Base-by-base conservation (phyloP, 1,140 invertebrate species). In the Brachionus manjavacas region DNA sequence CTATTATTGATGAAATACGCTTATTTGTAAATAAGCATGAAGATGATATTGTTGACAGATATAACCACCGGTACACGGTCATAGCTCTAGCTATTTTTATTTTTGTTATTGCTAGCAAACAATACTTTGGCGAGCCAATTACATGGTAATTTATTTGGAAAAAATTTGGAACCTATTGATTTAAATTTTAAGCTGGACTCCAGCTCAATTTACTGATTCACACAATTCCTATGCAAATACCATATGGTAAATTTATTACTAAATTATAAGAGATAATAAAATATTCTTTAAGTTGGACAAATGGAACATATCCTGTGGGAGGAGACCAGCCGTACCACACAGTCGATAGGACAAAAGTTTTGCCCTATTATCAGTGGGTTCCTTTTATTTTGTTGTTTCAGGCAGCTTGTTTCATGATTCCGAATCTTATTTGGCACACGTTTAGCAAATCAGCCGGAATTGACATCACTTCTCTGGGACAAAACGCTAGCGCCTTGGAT, bases 241-340 rank as follows among this genome's bases (percentile, higher is more conserved):
- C 43, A 95, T 94, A 90, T 96, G 95, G 91, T 97, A 95, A 95
- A 94, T 87, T n/a, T n/a, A n/a, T n/a, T n/a, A 90, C 83, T 90
- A 89, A 85, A 87, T n/a, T n/a, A 90, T 41, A 46, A 20, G 23
- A 14, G 1, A 6, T 35, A 3, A 35, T 6, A n/a, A n/a, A 35
- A 35, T 35, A 41, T 23, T 20, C 46, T 20, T 25, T 43, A 16
- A 43, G 79, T n/a, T 81, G 79, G 79, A 81, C 79, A 3, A 25
- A 81, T 16, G 79, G 79, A 0, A 81, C 79, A 9, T 81, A 81
- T 64, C 79, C 79, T 64, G 79, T 81, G 3, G 52, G 35, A 23
- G 52, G 64, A 39, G 79, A 81, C 39, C 79, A 81, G 52, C 79
- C 79, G 3, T 81, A 81, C 64, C 79, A 70, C 35, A 84, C 83